Conservation (phyloP, 1,140 invertebrate genomes). For the Trichomalopsis sarcophagae region DNA sequence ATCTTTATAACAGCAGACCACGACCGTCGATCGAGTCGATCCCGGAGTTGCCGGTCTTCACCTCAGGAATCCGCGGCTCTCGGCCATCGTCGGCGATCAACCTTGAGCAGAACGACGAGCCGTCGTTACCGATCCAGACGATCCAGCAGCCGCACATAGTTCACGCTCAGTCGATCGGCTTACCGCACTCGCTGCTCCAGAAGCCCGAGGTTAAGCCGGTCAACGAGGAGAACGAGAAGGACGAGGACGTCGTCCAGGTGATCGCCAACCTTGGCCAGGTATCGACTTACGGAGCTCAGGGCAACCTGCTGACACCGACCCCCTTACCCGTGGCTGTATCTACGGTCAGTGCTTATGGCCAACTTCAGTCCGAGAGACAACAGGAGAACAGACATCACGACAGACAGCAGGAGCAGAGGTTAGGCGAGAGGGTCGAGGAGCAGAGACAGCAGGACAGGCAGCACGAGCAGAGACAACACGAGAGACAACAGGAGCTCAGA, state of each 20-base stretch:
- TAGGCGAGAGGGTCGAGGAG: constrained; percentile 4
- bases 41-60: constrained; percentile 60
- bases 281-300: constrained; percentile 51
- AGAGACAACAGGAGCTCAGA: constrained; percentile 11
- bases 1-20: constrained; percentile 62
- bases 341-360: background rate
- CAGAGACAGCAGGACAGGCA: constrained; percentile 24
- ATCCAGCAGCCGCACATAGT: constrained; percentile 66
- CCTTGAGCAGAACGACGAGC: constrained; percentile 63
- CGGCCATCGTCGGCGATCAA: constrained; percentile 61
- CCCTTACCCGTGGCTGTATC: background rate
- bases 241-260: constrained; percentile 59
- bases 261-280: constrained; percentile 57
- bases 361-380: background rate
- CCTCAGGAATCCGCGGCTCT: constrained; percentile 49
- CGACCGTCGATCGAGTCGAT: constrained; percentile 76
- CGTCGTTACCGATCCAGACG: constrained; percentile 61
- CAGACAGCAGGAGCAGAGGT: background rate
- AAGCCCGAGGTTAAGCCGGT: constrained; percentile 63
- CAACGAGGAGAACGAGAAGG: constrained; percentile 61
- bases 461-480: constrained; percentile 35
- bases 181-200: constrained; percentile 65
- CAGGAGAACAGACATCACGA: constrained; percentile 15
- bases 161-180: constrained; percentile 54
- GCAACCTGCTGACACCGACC: constrained; percentile 48